phyloP scores from a whole-genome alignment of 1,140 invertebrate genomes.

The Maniola jurtina region DNA sequence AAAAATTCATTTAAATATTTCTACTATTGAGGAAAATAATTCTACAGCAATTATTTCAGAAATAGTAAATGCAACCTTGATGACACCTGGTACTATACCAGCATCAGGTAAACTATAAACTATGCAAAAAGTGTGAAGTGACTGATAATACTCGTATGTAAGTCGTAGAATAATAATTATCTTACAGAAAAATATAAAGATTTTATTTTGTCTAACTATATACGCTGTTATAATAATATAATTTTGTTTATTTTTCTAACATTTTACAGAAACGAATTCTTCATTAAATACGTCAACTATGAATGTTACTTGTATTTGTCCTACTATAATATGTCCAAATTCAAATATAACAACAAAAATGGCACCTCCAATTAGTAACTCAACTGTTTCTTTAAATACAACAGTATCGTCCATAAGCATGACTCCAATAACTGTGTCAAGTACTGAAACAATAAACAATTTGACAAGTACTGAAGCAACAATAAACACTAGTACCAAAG shows the following conservation, averaged over 20 bases:
- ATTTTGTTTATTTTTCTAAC: not conserved
- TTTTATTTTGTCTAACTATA: not conserved
- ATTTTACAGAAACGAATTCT: not conserved
- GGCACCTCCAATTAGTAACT: not conserved
- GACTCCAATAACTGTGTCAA: not conserved
- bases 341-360: not conserved
- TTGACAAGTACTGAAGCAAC: not conserved
- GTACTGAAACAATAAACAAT: not conserved
- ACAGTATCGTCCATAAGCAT: not conserved
- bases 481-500: not conserved
- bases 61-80: not conserved
- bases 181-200: not conserved
- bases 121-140: too few species aligned
- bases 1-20: slow-evolving; percentile 16
- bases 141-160: not conserved
- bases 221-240: not conserved
- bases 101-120: slow-evolving; percentile 5
- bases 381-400: not conserved
- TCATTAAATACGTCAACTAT: not conserved
- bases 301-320: slow-evolving; percentile 9
- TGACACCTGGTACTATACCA: not conserved
- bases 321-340: slow-evolving; percentile 3
- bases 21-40: slow-evolving; percentile 17
- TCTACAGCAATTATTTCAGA: slow-evolving; percentile 1
- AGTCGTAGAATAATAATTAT: not conserved